A percentile compares a stretch with the other conserved stretches of the same genome.
Conservation (phyloP, 1,140 invertebrate species). For the Drosophila arizonae region DNA sequence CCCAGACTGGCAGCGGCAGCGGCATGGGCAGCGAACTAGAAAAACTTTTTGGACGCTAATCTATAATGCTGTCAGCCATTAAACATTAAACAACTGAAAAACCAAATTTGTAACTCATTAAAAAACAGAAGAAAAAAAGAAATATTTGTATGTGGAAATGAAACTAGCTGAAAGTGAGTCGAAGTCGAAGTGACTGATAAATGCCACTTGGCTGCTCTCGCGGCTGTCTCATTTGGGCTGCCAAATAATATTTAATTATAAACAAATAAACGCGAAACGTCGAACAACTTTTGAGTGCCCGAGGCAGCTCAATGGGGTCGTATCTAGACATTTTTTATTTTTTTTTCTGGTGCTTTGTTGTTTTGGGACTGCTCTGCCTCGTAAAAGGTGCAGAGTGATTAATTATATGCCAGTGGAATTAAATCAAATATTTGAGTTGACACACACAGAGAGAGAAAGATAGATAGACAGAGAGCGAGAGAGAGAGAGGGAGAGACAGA, state of each 20-base stretch:
- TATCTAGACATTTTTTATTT: slow-evolving; percentile 8
- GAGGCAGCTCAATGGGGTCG: slow-evolving; percentile 24
- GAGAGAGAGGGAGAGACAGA: neutral
- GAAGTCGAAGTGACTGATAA: slow-evolving; percentile 65
- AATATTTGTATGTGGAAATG: slow-evolving; percentile 27
- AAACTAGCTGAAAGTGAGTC: slow-evolving; percentile 57
- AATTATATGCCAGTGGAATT: slow-evolving; percentile 80
- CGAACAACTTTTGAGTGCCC: slow-evolving; percentile 6
- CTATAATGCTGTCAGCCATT: slow-evolving; percentile 80
- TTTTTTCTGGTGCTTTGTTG: slow-evolving; percentile 3
- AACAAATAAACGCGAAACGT: slow-evolving; percentile 70
- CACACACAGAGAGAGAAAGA: slow-evolving; percentile 25
- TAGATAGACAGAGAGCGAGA: neutral
- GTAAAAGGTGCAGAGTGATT: slow-evolving; percentile 78
- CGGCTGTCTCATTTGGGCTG: slow-evolving; percentile 75
- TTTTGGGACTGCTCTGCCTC: slow-evolving; percentile 41
- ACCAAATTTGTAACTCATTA: slow-evolving; percentile 81
- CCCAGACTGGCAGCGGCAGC: slow-evolving; percentile 43
- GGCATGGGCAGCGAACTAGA: slow-evolving; percentile 39
- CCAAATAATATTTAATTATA: slow-evolving; percentile 82
- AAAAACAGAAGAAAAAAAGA: slow-evolving; percentile 35
- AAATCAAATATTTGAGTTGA: slow-evolving; percentile 81
- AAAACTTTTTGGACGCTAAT: slow-evolving; percentile 73
- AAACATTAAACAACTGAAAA: slow-evolving; percentile 76
- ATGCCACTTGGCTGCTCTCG: slow-evolving; percentile 63